Evolutionary conservation across 1,140 invertebrate species (phyloP), one percentile per base, ranked within the genome.

Genomic region (Zeugodacus cucurbitae): DNA sequence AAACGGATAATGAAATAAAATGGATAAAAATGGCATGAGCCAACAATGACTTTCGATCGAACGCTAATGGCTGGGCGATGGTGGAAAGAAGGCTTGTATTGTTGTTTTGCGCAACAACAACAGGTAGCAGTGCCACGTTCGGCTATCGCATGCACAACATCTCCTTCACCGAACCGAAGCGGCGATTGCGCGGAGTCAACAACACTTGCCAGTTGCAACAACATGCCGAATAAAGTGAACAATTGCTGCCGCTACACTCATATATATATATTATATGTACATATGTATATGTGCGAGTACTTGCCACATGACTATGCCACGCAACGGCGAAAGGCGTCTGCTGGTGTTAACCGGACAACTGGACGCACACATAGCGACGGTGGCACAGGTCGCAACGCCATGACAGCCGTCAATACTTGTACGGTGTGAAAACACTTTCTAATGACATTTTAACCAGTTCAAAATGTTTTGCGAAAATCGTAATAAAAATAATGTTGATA

Each of bases 381-480:
- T 48, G 34, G 44, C 74, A 29, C 41, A 48, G 74, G 37, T 82
- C 74, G 74, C 20, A 29, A 7, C 41, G 44, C 74, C n/a, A 26
- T 82, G 74, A 37, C 74, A 82, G 22, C 41, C 44, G n/a, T 82
- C 74, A 82, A 82, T 82, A 48, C 74, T 22, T 82, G 74, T 82
- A 82, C 10, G 41, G 41, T 48, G 74, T 44, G 74, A 82, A 82
- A 82, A 82, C 74, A 82, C 74, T 82, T 82, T 82, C 74, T 82
- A 82, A 82, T 82, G 41, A 48, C 74, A 82, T 48, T 82, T 82
- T 82, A 82, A 82, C 74, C 74, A 82, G 74, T 82, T 78, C 74
- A 82, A 82, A 70, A 29, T 44, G 74, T 82, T 34, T 82, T 54
- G 74, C 37, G 41, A 48, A 48, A 54, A 48, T 82, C 26, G 22